Evolutionary conservation across 2,888 invertebrate species (phyloP).

Genomic region (Phortica okadai): DNA sequence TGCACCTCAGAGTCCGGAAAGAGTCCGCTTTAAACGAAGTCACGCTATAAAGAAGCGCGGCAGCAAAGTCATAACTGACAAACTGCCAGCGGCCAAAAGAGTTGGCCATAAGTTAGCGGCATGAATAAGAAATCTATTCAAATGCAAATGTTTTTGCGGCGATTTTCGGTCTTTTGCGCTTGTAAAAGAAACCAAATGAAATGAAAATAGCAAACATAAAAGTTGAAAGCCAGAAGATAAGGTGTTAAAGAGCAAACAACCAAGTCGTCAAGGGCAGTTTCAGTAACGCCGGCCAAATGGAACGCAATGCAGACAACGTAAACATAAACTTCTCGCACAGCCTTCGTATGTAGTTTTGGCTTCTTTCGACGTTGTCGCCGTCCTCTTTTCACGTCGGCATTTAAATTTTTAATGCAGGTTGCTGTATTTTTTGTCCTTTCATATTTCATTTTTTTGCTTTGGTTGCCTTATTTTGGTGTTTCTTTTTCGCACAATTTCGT

Average conservation of each 20-base stretch:
- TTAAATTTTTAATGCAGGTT: conserved; percentile 67
- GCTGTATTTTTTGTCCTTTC: conserved; percentile 47
- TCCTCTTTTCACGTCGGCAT: conserved; percentile 50
- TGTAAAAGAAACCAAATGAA: conserved; percentile 13
- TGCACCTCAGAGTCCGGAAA: neutral
- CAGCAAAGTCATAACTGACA: neutral
- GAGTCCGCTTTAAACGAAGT: neutral
- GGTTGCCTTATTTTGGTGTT: neutral
- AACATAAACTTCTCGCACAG: no score
- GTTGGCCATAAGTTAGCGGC: conserved; percentile 72
- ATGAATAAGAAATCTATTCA: conserved; percentile 73
- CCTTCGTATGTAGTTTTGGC: no score
- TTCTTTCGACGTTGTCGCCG: neutral
- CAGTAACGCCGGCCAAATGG: no score
- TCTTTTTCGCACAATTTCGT: neutral
- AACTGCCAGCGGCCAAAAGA: conserved; percentile 54
- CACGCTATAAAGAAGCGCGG: neutral
- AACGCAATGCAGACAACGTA: no score
- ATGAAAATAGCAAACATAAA: neutral
- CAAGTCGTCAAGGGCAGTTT: no score
- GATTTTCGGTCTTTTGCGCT: conserved; percentile 24
- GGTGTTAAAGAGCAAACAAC: no score
- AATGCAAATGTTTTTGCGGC: conserved; percentile 60
- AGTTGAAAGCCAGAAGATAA: neutral
- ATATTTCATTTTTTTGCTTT: conserved; percentile 26